Evolutionary conservation across 1,140 invertebrate species (phyloP), one percentile per base, ranked within the genome.

Genomic region (Copidosoma floridanum): DNA sequence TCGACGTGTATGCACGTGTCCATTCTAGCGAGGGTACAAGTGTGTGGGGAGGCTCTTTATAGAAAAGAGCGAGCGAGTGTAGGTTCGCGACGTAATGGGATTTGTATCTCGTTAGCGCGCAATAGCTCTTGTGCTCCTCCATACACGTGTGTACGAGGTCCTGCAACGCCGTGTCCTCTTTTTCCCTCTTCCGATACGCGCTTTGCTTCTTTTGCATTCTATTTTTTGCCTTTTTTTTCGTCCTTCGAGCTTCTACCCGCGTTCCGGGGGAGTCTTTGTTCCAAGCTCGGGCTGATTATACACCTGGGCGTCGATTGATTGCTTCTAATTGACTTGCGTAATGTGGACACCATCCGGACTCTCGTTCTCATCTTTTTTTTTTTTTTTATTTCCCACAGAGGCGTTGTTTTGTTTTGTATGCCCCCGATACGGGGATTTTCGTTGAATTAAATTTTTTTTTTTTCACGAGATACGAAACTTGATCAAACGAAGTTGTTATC

Each of bases 101-200:
- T 80, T 80, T 80, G 77, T 78, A 81, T 81, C 78, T 81, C 77
- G 77, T 81, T 79, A 79, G 78, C 75, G 78, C 72, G 74, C 76
- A 73, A 80, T 79, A 76, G 76, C 79, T 78, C 77, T 78, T 77
- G 71, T 70, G 67, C 69, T 67, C 6, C 29, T 12, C 12, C 29
- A n/a, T n/a, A n/a, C n/a, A n/a, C 5, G 68, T 71, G 67, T 74
- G 60, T 57, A 74, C 73, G 70, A n/a, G n/a, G 72, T 66, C 70
- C 70, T 64, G 70, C 71, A 71, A 72, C 43, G 35, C 27, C 12
- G 8, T 16, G 60, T 68, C 66, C 57, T 57, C 65, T 57, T 70
- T 66, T 60, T 69, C 64, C 58, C 63, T 64, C 29, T 52, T 56
- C 18, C 26, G 21, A 12, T 14, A 27, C 55, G 43, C 46, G 40